These are phyloP conservation scores for Syngnathus typhle DNA, from an alignment of 2,113 vertebrate genomes.

Conservation along the genomic window DNA sequence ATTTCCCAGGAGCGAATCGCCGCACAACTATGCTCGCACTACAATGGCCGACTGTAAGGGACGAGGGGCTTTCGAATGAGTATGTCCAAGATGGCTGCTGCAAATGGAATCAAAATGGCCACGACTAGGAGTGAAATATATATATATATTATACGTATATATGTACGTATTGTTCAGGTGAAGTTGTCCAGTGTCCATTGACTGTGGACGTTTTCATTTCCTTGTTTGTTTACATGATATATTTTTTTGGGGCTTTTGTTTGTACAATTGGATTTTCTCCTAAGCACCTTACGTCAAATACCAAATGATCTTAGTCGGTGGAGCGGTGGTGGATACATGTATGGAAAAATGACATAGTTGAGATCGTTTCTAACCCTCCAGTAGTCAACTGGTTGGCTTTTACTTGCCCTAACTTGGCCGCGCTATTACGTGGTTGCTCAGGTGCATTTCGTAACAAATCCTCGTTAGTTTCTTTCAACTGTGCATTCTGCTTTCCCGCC, in stretches of 20 bases:
- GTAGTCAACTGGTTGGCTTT: conserved; percentile 5
- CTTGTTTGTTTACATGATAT: background rate
- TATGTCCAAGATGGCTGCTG: background rate
- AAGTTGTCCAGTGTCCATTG: conserved; percentile 39
- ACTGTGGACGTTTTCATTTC: conserved; percentile 8
- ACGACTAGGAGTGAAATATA: conserved; percentile 5
- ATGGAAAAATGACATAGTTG: background rate
- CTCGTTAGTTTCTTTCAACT: conserved; percentile 43
- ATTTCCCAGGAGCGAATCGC: background rate
- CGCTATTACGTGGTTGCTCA: conserved; percentile 12
- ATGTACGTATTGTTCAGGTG: conserved; percentile 26
- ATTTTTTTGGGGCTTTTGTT: conserved; percentile 4
- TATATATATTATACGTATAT: conserved; percentile 34
- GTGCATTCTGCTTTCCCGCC: conserved; percentile 44
- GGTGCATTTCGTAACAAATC: conserved; percentile 34
- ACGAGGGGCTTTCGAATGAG: background rate
- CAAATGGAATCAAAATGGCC: background rate
- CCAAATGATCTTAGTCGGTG: conserved; percentile 38
- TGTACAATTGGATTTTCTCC: conserved; percentile 29
- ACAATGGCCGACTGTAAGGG: background rate
- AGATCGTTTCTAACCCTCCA: conserved; percentile 10
- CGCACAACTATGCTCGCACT: background rate
- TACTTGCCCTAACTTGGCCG: conserved; percentile 14
- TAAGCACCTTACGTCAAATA: conserved; percentile 57
- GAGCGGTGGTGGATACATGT: background rate